These are phyloP conservation scores for Aphidius gifuensis DNA, from an alignment of 1,140 invertebrate genomes.

Conservation along the genomic window DNA sequence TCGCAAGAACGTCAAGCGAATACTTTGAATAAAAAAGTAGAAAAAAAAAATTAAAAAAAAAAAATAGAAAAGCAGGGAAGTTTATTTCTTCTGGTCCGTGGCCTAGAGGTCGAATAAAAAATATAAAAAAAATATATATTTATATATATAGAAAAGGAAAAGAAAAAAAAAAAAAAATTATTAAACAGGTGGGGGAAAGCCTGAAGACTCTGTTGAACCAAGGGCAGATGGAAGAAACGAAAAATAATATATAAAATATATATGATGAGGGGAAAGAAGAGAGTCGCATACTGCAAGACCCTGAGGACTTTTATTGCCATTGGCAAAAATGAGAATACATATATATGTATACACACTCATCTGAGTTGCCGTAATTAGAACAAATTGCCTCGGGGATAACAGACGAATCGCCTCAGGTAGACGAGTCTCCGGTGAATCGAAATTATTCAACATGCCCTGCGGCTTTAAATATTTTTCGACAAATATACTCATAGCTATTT, in stretches of 20 bases:
- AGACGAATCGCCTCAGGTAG: conserved; percentile 16
- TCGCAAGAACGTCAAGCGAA: conserved; percentile 21
- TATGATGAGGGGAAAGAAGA: conserved; percentile 5
- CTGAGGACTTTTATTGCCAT: conserved; percentile 13
- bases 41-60: not conserved
- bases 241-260: conserved; percentile 5
- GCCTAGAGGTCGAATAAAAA: conserved; percentile 10
- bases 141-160: too few relatives aligned
- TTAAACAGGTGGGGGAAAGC: not conserved
- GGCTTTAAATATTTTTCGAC: conserved; percentile 41
- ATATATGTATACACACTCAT: too few relatives aligned
- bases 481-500: conserved; percentile 51
- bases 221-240: conserved; percentile 28
- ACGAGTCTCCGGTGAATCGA: conserved; percentile 41
- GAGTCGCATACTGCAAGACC: conserved; percentile 7
- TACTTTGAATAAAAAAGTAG: conserved; percentile 21
- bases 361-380: conserved; percentile 34
- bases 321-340: conserved; percentile 24
- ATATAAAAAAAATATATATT: too few relatives aligned
- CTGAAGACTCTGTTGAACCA: conserved; percentile 31
- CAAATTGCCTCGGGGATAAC: conserved; percentile 22
- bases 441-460: conserved; percentile 49
- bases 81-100: conserved; percentile 27
- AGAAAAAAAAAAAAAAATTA: too few relatives aligned
- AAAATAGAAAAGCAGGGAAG: conserved; percentile 28